Base-by-base conservation (phyloP, 2,113 vertebrate genomes). In the Phaethornis superciliosus region DNA sequence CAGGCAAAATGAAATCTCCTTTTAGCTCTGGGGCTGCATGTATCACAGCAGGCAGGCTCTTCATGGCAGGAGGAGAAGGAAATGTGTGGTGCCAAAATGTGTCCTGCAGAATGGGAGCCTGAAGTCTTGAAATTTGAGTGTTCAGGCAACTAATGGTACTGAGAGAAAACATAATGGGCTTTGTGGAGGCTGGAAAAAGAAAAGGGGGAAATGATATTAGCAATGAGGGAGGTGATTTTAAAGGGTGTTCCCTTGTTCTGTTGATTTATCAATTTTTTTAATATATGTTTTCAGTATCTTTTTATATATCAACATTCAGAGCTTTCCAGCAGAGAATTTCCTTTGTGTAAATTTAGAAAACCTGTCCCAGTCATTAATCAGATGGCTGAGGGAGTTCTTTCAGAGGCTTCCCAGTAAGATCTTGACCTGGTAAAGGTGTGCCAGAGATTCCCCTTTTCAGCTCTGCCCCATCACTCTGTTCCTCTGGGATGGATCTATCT, bases 61-160 rank as follows among this genome's bases (percentile, higher is more conserved):
- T 32, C 40, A 3, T 72, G 54, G 67, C 47, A 11, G 52, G 54
- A 74, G 59, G 40, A 33, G 59, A 71, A 65, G 65, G 85, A 65
- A 1, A 2, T 8, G 12, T 5, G 56, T 3, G 59, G 26, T 17
- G n/a, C n/a, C 23, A n/a, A 6, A 12, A 24, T 7, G 32, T 13
- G 28, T n/a, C n/a, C 32, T 46, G 11, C 63, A 32, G 37, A 44
- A 55, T 1, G 27, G 42, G 55, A 59, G 60, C 18, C 9, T 1
- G 47, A 75, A 55, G 8, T 49, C 8, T 1, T 35, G 7, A 62
- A 42, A 63, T 55, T 15, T 9, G 62, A 42, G 40, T 11, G 16
- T 63, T 62, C 60, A 11, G 55, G 27, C 40, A 32, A 68, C 40
- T 55, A 54, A 52, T 3, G 19, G n/a, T 12, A 24, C 24, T 9